Conservation (phyloP, 2,888 invertebrate genomes). For the Parnassius apollo region DNA sequence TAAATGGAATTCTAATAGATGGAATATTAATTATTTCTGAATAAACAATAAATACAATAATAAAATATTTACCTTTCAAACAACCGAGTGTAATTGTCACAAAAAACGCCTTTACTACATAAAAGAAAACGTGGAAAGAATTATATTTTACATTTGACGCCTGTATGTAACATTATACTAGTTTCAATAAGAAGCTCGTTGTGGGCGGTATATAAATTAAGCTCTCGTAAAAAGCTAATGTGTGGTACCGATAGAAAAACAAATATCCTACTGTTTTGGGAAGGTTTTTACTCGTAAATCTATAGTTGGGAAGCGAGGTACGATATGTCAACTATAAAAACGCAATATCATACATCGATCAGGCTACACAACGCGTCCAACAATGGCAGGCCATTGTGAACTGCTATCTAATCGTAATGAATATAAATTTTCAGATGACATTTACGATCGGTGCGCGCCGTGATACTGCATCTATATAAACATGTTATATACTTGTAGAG, state of each 20-base stretch:
- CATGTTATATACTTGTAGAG: slow-evolving; percentile 54
- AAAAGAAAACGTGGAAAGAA: slow-evolving; percentile 13
- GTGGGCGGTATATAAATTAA: slow-evolving; percentile 67
- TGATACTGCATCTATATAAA: slow-evolving; percentile 73
- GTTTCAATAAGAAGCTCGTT: slow-evolving; percentile 44
- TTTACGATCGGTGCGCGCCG: slow-evolving; percentile 75
- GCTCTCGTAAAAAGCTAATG: slow-evolving; percentile 63
- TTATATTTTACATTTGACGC: slow-evolving; percentile 43
- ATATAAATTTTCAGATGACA: slow-evolving; percentile 81
- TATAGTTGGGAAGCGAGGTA: slow-evolving; percentile 41
- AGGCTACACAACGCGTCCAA: slow-evolving; percentile 61
- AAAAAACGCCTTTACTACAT: too few relatives aligned
- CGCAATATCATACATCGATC: slow-evolving; percentile 75
- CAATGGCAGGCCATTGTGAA: slow-evolving; percentile 72
- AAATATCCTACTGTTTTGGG: slow-evolving; percentile 56
- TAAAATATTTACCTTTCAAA: too few relatives aligned
- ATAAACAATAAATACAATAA: too few relatives aligned
- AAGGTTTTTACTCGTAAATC: slow-evolving; percentile 50
- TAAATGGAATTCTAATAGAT: too few relatives aligned
- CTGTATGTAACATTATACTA: slow-evolving; percentile 55
- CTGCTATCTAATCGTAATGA: slow-evolving; percentile 79
- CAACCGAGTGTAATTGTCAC: too few relatives aligned
- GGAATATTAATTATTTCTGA: too few relatives aligned
- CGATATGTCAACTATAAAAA: slow-evolving; percentile 64
- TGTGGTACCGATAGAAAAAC: slow-evolving; percentile 49